These are phyloP conservation scores for Netelia melanura DNA, from an alignment of 2,888 invertebrate genomes.

Conservation along the genomic window DNA sequence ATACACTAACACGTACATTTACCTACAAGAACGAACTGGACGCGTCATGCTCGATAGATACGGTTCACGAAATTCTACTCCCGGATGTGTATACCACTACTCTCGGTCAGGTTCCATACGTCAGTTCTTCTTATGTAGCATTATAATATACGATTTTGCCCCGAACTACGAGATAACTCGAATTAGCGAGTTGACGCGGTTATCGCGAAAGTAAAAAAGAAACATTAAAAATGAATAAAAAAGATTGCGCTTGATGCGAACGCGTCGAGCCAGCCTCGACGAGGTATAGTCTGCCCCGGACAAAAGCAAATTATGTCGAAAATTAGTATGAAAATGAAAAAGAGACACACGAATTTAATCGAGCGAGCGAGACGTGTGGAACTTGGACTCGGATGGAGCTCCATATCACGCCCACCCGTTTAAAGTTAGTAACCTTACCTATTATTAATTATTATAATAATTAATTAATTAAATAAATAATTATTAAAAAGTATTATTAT, in stretches of 20 bases:
- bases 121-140: constrained; percentile 64
- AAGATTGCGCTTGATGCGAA: constrained; percentile 64
- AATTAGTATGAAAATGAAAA: constrained; percentile 54
- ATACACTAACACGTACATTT: constrained; percentile 54
- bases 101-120: constrained; percentile 75
- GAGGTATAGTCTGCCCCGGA: constrained; percentile 51
- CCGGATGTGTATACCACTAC: constrained; percentile 70
- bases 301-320: constrained; percentile 39
- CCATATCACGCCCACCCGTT: constrained; percentile 79
- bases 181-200: constrained; percentile 62
- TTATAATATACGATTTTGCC: constrained; percentile 47
- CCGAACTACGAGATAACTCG: constrained; percentile 61
- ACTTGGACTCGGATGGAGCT: constrained; percentile 79
- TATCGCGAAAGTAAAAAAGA: constrained; percentile 54
- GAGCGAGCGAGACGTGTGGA: constrained; percentile 78
- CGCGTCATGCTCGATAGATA: constrained; percentile 64
- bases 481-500: constrained; percentile 82
- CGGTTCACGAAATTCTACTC: constrained; percentile 62
- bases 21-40: constrained; percentile 55
- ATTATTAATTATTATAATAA: constrained; percentile 72
- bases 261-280: constrained; percentile 64
- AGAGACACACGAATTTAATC: constrained; percentile 55
- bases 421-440: constrained; percentile 72
- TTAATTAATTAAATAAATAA: constrained; percentile 71
- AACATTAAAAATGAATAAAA: constrained; percentile 20